Base-by-base conservation (phyloP, 2,113 vertebrate genomes). In the Onychostruthus taczanowskii region DNA sequence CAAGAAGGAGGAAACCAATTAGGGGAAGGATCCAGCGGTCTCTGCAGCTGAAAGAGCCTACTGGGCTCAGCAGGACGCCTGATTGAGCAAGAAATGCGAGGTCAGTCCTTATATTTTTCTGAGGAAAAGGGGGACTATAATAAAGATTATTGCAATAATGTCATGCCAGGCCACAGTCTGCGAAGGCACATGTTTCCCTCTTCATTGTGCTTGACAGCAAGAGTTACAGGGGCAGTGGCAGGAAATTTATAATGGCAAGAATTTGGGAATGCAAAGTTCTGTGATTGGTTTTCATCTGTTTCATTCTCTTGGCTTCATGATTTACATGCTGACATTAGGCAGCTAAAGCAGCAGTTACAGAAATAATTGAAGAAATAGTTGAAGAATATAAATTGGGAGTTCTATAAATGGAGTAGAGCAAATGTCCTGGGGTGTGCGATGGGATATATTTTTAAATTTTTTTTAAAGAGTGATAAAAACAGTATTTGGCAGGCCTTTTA, bases 261-360 rank as follows among this genome's bases (percentile, higher is more conserved):
- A 95, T 81, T 47, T 61, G 50, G 87, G 94, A 90, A 95, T 35
- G 72, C 6, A 16, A 86, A 61, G 73, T 55, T 49, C 33, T 84
- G 78, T 47, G 83, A 95, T 53, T 94, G 83, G 67, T 92, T 94
- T 96, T 95, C 80, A 87, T 95, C 93, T 90, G 55, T 74, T 92
- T 50, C 43, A 64, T 84, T 73, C 83, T 86, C 89, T 92, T 2
- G 0, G 75, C 68, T 89, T 55, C 76, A 55, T 94, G 95, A 96
- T 95, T 95, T 95, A 91, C 89, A 76, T 31, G 84, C 69, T 70
- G 72, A 82, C 66, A 68, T 69, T 43, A 78, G 58, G 73, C 74
- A 78, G 87, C 80, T 67, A 87, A 78, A 90, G 87, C 79, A 93
- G 93, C 86, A 46, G 6, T 87, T 84, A n/a, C 27, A 88, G 59